phyloP scores from a whole-genome alignment of 2,113 vertebrate genomes.

The Ardeotis arabs region DNA sequence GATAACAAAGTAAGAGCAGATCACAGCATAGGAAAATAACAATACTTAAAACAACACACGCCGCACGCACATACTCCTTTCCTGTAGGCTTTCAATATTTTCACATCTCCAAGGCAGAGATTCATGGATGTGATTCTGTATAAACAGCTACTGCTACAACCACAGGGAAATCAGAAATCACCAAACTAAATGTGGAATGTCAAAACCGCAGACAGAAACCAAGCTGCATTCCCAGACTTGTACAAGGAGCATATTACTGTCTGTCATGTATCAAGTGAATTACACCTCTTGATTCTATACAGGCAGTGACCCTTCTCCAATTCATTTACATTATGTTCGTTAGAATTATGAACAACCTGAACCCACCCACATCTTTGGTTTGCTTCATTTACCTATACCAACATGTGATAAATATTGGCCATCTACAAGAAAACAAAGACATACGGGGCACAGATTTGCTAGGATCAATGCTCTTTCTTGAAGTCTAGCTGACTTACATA shows the following conservation, averaged over 20 bases:
- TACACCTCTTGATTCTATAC: neutral
- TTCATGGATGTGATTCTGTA: neutral
- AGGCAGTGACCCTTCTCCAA: neutral
- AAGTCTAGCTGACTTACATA: neutral
- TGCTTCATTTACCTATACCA: neutral
- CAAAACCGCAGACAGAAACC: neutral
- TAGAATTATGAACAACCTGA: neutral
- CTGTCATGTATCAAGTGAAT: neutral
- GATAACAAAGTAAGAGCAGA: neutral
- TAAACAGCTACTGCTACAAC: neutral
- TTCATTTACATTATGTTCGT: neutral
- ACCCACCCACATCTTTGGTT: neutral
- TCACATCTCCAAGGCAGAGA: neutral
- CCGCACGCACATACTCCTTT: neutral
- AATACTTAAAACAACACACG: too few relatives aligned
- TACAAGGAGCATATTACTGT: accelerated
- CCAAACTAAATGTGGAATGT: neutral
- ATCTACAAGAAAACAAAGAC: neutral
- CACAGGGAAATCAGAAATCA: neutral
- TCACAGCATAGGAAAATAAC: neutral
- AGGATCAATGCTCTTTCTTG: neutral
- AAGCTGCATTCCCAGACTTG: neutral
- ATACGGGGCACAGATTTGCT: neutral
- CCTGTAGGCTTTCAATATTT: neutral
- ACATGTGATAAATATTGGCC: neutral